Evolutionary conservation across 2,113 vertebrate species (phyloP), one percentile per base, ranked within the genome.

Genomic region (Nannobrachium achirus): DNA sequence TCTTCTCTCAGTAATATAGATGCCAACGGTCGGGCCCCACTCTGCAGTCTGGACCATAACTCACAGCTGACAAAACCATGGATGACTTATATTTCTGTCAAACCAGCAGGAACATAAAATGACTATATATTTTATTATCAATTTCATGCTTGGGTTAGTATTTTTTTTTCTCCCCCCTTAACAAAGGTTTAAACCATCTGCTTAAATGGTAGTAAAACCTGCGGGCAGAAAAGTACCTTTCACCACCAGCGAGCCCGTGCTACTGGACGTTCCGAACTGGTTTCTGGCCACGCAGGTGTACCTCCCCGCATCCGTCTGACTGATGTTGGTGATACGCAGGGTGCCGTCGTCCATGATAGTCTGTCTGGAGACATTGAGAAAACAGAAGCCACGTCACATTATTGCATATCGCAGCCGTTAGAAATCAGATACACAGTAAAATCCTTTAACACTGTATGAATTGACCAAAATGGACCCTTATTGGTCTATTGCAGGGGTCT

Each of bases 221-320:
- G 38, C 14, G 50, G 57, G 41, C 7, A 53, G 49, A 69, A 82
- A 73, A 52, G 70, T 94, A 97, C 95, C 95, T 96, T 96, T 97
- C 6, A 96, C 93, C 16, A 93, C 15, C 65, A 97, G 88, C 6
- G 40, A 85, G 46, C 94, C 95, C 0, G 93, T 87, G 70, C 86
- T 94, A 84, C 92, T 94, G 15, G 94, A 92, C 7, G 80, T 51
- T 45, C 95, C 94, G 4, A 96, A 96, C 33, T 91, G 91, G 87
- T 96, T 96, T 4, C 87, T 91, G 49, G 94, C 96, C 56, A 93
- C 65, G 56, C 95, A 96, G 0, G 92, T 95, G 69, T 95, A 96
- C 7, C 84, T 52, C 46, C 95, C 94, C 0, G 88, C 93, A 1
- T 98, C 95, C 0, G 66, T 70, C 73, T 87, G 92, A 71, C 90